Conservation (phyloP, 2,888 invertebrate genomes). For the Xanthia togata region DNA sequence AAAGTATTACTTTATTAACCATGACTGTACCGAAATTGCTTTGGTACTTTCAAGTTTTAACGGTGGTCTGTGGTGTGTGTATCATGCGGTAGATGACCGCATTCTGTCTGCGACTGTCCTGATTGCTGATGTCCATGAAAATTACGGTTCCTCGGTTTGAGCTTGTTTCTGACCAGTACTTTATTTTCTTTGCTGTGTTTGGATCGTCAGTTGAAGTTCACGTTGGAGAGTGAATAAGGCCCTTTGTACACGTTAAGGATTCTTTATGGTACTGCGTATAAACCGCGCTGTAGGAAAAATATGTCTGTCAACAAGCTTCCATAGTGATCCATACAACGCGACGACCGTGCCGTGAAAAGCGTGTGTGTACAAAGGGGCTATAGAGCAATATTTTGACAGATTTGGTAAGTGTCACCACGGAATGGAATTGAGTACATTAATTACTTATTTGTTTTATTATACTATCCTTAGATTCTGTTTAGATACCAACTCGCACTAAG, state of each 20-base stretch:
- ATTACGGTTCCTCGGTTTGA: slow-evolving; percentile 18
- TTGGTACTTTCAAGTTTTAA: slow-evolving; percentile 58
- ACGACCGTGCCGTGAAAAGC: too few species aligned
- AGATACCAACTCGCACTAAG: too few species aligned
- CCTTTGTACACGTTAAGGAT: too few species aligned
- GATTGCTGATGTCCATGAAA: slow-evolving; percentile 57
- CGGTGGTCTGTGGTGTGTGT: slow-evolving; percentile 53
- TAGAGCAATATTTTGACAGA: neutral
- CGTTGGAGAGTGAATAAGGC: too few species aligned
- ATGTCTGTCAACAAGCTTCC: too few species aligned
- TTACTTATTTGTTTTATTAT: neutral
- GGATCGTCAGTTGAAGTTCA: slow-evolving; percentile 7
- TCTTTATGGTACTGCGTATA: too few species aligned
- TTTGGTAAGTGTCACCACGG: neutral
- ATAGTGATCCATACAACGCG: too few species aligned
- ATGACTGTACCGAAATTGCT: slow-evolving; percentile 64
- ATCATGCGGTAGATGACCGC: slow-evolving; percentile 50
- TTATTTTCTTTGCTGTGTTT: slow-evolving; percentile 17
- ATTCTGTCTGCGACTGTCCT: slow-evolving; percentile 38
- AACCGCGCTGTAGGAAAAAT: too few species aligned
- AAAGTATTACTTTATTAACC: slow-evolving; percentile 69
- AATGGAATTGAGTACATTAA: neutral
- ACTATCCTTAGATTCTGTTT: neutral
- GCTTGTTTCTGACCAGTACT: slow-evolving; percentile 27
- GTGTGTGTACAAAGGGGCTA: too few species aligned